Evolutionary conservation across 2,113 vertebrate genomes (phyloP).

Genomic region (Otus sunia): DNA sequence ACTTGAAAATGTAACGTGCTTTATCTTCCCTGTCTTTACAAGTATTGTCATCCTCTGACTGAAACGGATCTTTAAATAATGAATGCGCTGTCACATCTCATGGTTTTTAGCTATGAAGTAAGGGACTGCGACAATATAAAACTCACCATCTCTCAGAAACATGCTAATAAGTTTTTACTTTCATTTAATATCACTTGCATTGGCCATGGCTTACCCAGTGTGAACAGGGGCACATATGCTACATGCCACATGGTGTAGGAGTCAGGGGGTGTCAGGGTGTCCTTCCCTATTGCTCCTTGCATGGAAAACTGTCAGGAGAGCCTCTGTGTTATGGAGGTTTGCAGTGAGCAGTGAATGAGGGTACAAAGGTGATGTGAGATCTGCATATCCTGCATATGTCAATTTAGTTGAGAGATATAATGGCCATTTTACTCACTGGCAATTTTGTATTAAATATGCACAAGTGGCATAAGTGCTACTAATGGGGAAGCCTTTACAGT

Average conservation of each 20-base stretch:
- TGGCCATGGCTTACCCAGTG: not conserved
- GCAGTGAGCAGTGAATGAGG: slow-evolving; percentile 16
- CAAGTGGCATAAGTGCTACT: slow-evolving; percentile 46
- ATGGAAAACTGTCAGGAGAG: not conserved
- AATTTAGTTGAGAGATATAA: slow-evolving; percentile 67
- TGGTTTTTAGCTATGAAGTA: not conserved
- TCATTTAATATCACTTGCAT: not conserved
- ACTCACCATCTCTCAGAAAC: not conserved
- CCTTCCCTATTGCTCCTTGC: not conserved
- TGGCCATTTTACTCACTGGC: slow-evolving; percentile 51
- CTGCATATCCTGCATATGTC: slow-evolving; percentile 22
- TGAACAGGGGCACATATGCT: not conserved
- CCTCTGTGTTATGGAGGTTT: slow-evolving; percentile 21
- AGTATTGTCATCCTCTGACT: not conserved
- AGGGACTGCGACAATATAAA: not conserved
- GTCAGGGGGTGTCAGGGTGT: not conserved
- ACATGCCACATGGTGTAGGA: not conserved
- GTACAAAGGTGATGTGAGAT: slow-evolving; percentile 17
- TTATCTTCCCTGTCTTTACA: not conserved
- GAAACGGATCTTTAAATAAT: not conserved
- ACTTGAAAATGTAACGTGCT: not conserved
- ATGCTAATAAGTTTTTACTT: not conserved
- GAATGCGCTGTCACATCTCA: fast-evolving
- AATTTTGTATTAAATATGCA: slow-evolving; percentile 68
- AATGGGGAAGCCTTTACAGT: slow-evolving; percentile 45